Evolutionary conservation across 2,113 vertebrate species (phyloP), one percentile per base, ranked within the genome.

Genomic region (Pomatorhinus ruficollis): DNA sequence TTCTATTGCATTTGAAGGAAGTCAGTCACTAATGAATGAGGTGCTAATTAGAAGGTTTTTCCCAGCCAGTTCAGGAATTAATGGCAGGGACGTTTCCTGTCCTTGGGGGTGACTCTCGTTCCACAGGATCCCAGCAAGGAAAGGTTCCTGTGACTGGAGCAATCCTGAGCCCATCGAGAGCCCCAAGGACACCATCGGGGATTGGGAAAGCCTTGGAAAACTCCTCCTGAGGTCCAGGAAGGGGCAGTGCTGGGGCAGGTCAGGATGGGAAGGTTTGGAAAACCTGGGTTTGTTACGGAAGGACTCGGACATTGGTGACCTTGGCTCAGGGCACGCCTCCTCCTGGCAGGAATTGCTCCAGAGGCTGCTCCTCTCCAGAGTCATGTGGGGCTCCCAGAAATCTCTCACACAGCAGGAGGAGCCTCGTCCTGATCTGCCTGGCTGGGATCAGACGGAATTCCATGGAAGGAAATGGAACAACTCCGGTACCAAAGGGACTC

Each of bases 241-340:
- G 35, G 28, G 71, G 21, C 15, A 45, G 50, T 24, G 18, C 17
- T 3, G 33, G 42, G 40, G 10, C 9, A 21, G 31, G 35, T 7
- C 10, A 16, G 77, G 49, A 18, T 13, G 28, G 22, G 57, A 39
- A 39, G 35, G 56, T 56, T 37, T 70, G 61, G 90, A 18, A 74
- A 23, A 18, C 15, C 47, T 22, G 16, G 7, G 11, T 7, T 60
- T 31, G 25, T 64, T 13, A 11, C 18, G 35, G 53, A 44, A 44
- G 35, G 2, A 23, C 2, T 2, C 3, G 54, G 40, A 6, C 15
- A 7, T 45, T 35, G n/a, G 35, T 61, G 56, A 10, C 50, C 50
- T 60, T 18, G 45, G 50, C 33, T 64, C 14, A 12, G 57, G 65
- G 39, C 40, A 10, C 0, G 0, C 1, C 2, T 53, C 39, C 57